Conservation (phyloP, 2,888 invertebrate genomes). For the Tetrapedia diversipes region DNA sequence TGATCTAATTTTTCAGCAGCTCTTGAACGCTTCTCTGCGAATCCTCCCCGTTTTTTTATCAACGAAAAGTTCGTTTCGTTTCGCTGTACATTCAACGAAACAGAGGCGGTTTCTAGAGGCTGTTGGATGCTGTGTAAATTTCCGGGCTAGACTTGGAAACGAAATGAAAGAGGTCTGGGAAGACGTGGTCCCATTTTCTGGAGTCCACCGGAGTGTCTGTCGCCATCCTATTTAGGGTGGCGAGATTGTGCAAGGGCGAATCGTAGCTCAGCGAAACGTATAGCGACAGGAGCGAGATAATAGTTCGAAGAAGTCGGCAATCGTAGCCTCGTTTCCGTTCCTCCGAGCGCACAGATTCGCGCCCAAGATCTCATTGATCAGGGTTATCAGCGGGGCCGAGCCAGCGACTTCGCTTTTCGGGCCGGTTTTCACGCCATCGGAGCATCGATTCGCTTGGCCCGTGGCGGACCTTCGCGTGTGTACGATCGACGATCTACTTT, state of each 20-base stretch:
- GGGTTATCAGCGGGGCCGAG: slow-evolving; percentile 30
- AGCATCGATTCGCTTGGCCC: slow-evolving; percentile 49
- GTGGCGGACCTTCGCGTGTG: slow-evolving; percentile 52
- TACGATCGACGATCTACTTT: slow-evolving; percentile 49
- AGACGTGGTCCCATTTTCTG: slow-evolving; percentile 15
- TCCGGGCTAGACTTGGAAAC: background rate
- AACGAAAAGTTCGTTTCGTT: background rate
- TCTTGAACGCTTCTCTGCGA: background rate
- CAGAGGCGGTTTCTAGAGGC: background rate
- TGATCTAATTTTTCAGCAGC: background rate
- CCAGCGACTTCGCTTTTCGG: slow-evolving; percentile 20
- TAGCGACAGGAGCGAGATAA: slow-evolving; percentile 38
- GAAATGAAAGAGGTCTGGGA: background rate
- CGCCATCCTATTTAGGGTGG: slow-evolving; percentile 32
- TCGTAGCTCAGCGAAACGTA: slow-evolving; percentile 19
- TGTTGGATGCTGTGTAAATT: background rate
- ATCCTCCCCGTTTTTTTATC: background rate
- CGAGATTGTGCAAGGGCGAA: slow-evolving; percentile 16
- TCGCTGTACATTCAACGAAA: background rate
- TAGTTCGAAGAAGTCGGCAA: slow-evolving; percentile 29
- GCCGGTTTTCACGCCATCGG: slow-evolving; percentile 27
- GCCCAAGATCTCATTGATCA: slow-evolving; percentile 47
- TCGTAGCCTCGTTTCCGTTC: slow-evolving; percentile 35
- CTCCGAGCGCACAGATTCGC: slow-evolving; percentile 8
- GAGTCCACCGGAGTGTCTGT: slow-evolving; percentile 1